Base-by-base conservation (phyloP, 1,140 invertebrate genomes). In the Drosophila mojavensis region DNA sequence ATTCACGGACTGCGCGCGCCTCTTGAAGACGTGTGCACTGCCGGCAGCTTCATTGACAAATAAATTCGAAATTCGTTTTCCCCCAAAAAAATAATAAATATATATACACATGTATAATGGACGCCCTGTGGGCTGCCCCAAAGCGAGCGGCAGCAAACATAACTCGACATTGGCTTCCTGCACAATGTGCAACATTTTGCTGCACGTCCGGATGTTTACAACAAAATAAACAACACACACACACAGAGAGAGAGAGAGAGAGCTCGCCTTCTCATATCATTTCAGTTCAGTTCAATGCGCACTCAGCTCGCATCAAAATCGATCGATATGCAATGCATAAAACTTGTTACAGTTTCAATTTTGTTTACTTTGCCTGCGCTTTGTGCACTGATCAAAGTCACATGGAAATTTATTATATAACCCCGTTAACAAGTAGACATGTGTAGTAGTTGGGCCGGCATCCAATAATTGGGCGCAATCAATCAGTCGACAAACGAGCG, bases 171-270 rank as follows among this genome's bases (percentile, higher is more conserved):
- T 63, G 70, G 70, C 78, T 84, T 84, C 78, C 75, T 76, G 83
- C 77, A 83, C 84, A 84, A 88, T 88, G 78, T 88, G 83, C 84
- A 89, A 88, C 84, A 89, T 81, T 89, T 90, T 89, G 85, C 76
- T 78, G 81, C 84, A 89, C 54, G 74, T 89, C 84, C 84, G 84
- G 84, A 90, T 89, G 84, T 89, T 89, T 89, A 90, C 81, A 75
- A 84, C 74, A 78, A 89, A 90, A 84, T 89, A 89, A 89, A 89
- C 84, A 89, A 85, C 55, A 20, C 26, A 47, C 63, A 59, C 20
- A 20, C 20, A 20, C 20, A 20, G 1, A 20, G 20, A 1, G 1
- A 20, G 1, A 20, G 20, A 20, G 20, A 20, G 1, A 20, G 20
- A 20, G 26, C 26, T 28, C 15, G 28, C 63, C 73, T 56, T 51